Base-by-base conservation (phyloP, 2,113 vertebrate genomes). In the Podarcis raffonei region DNA sequence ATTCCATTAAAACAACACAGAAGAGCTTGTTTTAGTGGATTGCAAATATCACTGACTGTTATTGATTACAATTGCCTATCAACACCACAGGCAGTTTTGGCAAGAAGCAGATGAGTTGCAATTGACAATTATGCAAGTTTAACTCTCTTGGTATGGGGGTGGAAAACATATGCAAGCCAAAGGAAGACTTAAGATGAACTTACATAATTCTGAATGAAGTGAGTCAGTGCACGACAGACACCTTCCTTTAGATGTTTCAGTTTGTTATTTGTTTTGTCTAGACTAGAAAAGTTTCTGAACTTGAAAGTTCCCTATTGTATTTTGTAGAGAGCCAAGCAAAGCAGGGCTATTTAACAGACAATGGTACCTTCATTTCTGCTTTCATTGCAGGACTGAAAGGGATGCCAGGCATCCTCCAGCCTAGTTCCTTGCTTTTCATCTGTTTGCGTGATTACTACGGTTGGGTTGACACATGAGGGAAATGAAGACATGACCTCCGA, bases 211-310 rank as follows among this genome's bases (percentile, higher is more conserved):
- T 81, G 22, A n/a, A 84, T 57, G 71, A 32, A 39, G 74, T 0
- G 0, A 53, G 25, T 78, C 42, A 84, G 13, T 1, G 13, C 0
- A 0, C 62, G 18, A 81, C 53, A 78, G 22, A 81, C 53, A 78
- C 32, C 6, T 0, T 48, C 59, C 59, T 75, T 13, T n/a, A 9
- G 0, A 0, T 84, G 0, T 0, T 71, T 85, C 12, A 42, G 72
- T 3, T 0, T 0, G 7, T 22, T 59, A 77, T 76, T 83, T 66
- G 5, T 3, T 92, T 2, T 75, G 85, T 85, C 89, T 0, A 0
- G 0, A 4, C 62, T 76, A 82, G 69, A 85, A 0, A 0, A 30
- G 85, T 65, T 81, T 86, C 90, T 88, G 74, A 4, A 23, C 4
- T 5, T 12, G 81, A 86, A 83, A 77, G 89, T 35, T 83, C 59